Base-by-base conservation (phyloP, 2,888 invertebrate species). In the Meloe dianella region DNA sequence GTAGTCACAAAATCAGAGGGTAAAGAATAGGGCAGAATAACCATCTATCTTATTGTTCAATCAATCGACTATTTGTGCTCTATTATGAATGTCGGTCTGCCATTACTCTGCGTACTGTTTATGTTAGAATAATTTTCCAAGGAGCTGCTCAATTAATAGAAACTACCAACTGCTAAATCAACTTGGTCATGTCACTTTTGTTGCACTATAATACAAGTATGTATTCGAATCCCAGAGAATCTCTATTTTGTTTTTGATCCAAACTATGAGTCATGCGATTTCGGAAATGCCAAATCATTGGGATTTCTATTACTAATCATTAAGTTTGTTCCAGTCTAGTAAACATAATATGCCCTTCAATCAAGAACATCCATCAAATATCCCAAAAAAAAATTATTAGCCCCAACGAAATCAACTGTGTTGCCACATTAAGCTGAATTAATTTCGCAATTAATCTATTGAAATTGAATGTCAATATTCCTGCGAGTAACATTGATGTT, bases 271-370 rank as follows among this genome's bases (percentile, higher is more conserved):
- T 41, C 41, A 24, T 22, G 12, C 51, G 20, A 51, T 24, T 51
- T 24, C 12, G 12, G 22, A 51, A 51, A 51, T 51, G 12, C 12
- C 51, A 51, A 47, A 22, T 51, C 51, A 12, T 51, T 14, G 51
- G 22, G 51, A 12, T 51, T 51, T 24, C 51, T 22, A 51, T 51
- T 51, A n/a, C n/a, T n/a, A 51, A 24, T 51, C 51, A 51, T 51
- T 12, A 51, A 51, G 5, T 51, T 24, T 12, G 51, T 51, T 51
- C 10, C 24, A 51, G 22, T 51, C 51, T 24, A 51, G 51, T 24
- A 51, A 51, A 51, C 24, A 51, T 22, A n/a, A 22, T 51, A 27
- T n/a, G 20, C 47, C 47, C 47, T 47, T 14, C 35, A 35, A 30
- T 30, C 7, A 27, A n/a, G 2, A 27, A 27, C 32, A 32, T 32